phyloP scores from a whole-genome alignment of 2,113 vertebrate species.

The Tor tambroides region DNA sequence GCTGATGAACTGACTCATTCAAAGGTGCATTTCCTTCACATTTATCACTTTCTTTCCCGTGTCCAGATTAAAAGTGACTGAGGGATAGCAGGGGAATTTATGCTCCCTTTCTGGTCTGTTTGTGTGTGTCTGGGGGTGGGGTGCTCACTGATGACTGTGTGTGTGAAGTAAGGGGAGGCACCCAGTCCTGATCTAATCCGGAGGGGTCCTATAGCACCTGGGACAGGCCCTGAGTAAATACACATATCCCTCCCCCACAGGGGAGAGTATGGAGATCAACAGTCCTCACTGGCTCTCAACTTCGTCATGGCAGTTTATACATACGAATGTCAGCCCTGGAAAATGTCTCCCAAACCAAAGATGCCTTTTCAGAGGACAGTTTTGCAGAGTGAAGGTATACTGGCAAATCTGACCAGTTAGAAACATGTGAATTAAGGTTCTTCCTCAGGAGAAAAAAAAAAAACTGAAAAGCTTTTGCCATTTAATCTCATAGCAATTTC shows the following conservation, averaged over 20 bases:
- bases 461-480: not conserved
- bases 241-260: constrained; percentile 25
- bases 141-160: constrained; percentile 32
- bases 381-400: too few species aligned
- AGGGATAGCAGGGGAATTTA: constrained; percentile 51
- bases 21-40: constrained; percentile 34
- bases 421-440: not conserved
- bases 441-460: not conserved
- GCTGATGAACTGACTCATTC: constrained; percentile 31
- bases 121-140: constrained; percentile 42
- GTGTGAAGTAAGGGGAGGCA: constrained; percentile 42
- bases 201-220: constrained; percentile 69
- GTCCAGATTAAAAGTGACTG: constrained; percentile 10
- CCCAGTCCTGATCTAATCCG: constrained; percentile 67
- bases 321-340: too few species aligned
- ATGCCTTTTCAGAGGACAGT: not conserved
- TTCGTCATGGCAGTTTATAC: not conserved
- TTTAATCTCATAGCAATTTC: not conserved
- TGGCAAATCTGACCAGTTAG: not conserved
- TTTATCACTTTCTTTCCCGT: constrained; percentile 22
- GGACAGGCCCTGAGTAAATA: constrained; percentile 70
- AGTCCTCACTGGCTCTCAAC: not conserved
- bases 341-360: not conserved
- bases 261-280: constrained; percentile 19
- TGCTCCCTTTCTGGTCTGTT: constrained; percentile 48